These are phyloP conservation scores for Coremacera marginata DNA, from an alignment of 2,888 invertebrate genomes.

Conservation along the genomic window DNA sequence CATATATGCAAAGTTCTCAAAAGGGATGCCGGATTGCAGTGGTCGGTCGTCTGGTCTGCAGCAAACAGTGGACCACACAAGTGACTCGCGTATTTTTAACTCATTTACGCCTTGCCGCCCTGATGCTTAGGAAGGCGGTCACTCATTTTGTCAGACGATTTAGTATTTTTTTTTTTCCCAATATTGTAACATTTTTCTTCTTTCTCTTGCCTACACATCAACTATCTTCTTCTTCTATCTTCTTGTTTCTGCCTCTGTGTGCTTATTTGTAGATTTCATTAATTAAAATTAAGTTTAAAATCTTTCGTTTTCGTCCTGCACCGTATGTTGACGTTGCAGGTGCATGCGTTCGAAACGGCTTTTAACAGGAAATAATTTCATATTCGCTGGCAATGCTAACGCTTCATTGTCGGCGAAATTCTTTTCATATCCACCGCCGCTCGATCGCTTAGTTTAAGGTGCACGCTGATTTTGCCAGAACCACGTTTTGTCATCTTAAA, in stretches of 20 bases:
- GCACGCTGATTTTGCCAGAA: constrained; percentile 16
- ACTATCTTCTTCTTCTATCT: not conserved
- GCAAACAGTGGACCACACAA: constrained; percentile 30
- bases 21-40: constrained; percentile 8
- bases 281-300: constrained; percentile 63
- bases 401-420: constrained; percentile 43
- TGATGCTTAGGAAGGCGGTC: constrained; percentile 11
- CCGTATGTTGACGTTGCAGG: constrained; percentile 9
- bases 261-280: constrained; percentile 48
- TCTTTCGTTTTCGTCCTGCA: constrained; percentile 40
- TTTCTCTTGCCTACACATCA: no score
- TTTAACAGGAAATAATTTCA: constrained; percentile 65
- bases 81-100: constrained; percentile 34
- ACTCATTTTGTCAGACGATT: not conserved
- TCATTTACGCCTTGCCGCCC: constrained; percentile 39
- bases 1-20: constrained; percentile 28
- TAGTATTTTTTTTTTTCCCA: constrained; percentile 3
- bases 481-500: constrained; percentile 34
- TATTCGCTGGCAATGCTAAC: constrained; percentile 49
- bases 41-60: constrained; percentile 18
- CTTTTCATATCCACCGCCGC: constrained; percentile 42
- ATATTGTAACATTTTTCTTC: not conserved
- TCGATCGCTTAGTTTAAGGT: not conserved
- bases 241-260: not conserved
- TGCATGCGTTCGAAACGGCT: constrained; percentile 43